phyloP scores from a whole-genome alignment of 2,797 vertebrate species.

The Brotogeris chrysoptera region DNA sequence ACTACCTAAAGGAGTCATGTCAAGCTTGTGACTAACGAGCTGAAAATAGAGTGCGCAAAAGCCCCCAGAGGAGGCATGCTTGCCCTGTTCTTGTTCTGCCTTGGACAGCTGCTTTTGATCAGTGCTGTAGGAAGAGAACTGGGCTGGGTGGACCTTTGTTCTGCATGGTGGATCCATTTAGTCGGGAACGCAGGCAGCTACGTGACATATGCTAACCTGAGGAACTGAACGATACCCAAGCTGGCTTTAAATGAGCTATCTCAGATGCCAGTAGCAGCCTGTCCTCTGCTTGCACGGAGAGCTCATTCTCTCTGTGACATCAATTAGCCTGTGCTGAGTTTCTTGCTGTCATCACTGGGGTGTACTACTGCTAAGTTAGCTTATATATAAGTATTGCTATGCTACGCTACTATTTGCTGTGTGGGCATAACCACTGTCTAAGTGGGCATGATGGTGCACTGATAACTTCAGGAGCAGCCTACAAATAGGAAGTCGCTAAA shows the following conservation, averaged over 20 bases:
- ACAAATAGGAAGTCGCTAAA: neutral
- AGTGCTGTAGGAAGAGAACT: neutral
- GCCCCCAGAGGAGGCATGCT: neutral
- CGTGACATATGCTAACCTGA: neutral
- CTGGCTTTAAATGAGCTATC: neutral
- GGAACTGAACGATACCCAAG: neutral
- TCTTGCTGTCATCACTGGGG: conserved; percentile 4
- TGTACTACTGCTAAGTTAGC: neutral
- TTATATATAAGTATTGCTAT: neutral
- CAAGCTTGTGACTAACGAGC: neutral
- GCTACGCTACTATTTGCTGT: neutral
- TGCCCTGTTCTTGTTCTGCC: neutral
- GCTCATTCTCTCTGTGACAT: neutral
- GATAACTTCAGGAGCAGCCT: neutral
- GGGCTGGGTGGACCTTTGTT: neutral
- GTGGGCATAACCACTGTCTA: neutral
- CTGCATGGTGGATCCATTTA: neutral
- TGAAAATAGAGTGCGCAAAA: conserved; percentile 2
- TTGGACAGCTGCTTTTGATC: conserved; percentile 10
- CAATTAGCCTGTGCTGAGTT: neutral
- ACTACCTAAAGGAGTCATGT: neutral
- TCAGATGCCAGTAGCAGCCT: neutral
- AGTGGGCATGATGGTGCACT: neutral
- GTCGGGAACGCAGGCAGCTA: neutral
- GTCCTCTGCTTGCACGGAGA: neutral